Evolutionary conservation across 2,113 vertebrate genomes (phyloP), one percentile per base, ranked within the genome.

Genomic region (Pleuronectes platessa): DNA sequence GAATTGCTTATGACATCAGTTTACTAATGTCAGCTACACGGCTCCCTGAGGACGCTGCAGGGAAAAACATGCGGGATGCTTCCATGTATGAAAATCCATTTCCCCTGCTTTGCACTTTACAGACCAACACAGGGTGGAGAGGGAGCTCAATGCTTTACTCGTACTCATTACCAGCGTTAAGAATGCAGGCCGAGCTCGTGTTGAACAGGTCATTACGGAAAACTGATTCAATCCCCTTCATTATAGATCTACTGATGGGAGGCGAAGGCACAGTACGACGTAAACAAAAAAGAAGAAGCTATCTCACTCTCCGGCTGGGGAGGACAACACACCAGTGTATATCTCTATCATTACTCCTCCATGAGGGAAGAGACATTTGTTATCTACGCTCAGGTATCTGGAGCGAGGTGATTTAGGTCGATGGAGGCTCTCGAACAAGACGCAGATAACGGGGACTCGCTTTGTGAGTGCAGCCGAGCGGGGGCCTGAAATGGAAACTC

Each of bases 1-100:
- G 68, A 85, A 91, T 87, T 86, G 86, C 76, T 74, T 71, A 84
- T 87, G 88, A 86, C 86, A 90, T 87, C 81, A 85, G 73, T 54
- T 61, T 63, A 66, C 81, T 80, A 80, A 85, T 62, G 81, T 86
- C 71, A 82, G 81, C 15, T 18, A 71, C 72, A 70, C 20, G 54
- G 80, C 69, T 91, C 74, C 78, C 77, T 67, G 0, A 13, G 68
- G 85, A 65, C 21, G 23, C 53, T 9, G 61, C 73, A 60, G 71
- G 71, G 78, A 78, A 85, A 31, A 85, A 58, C 78, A 82, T 66
- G 82, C n/a, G 58, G 68, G 76, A 82, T 73, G 68, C 62, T 51
- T 76, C 65, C 67, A 81, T 62, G 35, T 69, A 67, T 68, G 79
- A 68, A 82, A 76, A 82, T 76, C 66, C 31, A 67, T 71, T 51